Conservation (phyloP, 2,888 invertebrate genomes). For the Girardia tigrina region DNA sequence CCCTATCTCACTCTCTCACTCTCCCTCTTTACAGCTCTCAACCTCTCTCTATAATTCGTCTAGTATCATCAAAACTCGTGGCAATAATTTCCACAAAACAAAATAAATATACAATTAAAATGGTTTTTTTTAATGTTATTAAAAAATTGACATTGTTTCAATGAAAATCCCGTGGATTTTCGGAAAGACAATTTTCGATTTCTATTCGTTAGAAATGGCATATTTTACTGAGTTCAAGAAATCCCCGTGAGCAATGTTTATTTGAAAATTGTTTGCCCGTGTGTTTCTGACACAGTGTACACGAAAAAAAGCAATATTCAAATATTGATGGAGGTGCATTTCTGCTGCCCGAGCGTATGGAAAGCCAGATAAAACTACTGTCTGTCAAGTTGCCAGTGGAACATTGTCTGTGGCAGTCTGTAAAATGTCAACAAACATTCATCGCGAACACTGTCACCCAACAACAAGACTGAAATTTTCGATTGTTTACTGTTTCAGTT, state of each 20-base stretch:
- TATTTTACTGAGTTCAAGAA: too few relatives aligned
- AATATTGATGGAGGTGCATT: slow-evolving; percentile 15
- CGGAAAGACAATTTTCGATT: too few relatives aligned
- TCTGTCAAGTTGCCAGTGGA: neutral
- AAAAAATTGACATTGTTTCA: too few relatives aligned
- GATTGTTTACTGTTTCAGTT: slow-evolving; percentile 1
- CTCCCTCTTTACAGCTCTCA: too few relatives aligned
- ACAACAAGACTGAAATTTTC: neutral
- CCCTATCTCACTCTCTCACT: too few relatives aligned
- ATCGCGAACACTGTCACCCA: neutral
- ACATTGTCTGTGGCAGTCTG: slow-evolving; percentile 5
- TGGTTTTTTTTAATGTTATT: too few relatives aligned
- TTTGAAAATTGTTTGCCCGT: neutral
- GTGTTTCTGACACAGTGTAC: neutral
- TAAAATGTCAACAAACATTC: slow-evolving; percentile 11
- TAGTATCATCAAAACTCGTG: too few relatives aligned
- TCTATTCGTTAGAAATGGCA: too few relatives aligned
- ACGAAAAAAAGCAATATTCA: slow-evolving; percentile 9
- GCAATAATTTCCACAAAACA: too few relatives aligned
- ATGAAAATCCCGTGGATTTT: too few relatives aligned
- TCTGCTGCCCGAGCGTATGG: neutral
- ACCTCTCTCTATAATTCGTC: too few relatives aligned
- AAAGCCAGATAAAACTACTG: neutral
- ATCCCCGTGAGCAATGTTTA: neutral
- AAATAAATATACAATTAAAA: too few relatives aligned